Conservation (phyloP, 1,140 invertebrate genomes). For the Leptopilina boulardi region DNA sequence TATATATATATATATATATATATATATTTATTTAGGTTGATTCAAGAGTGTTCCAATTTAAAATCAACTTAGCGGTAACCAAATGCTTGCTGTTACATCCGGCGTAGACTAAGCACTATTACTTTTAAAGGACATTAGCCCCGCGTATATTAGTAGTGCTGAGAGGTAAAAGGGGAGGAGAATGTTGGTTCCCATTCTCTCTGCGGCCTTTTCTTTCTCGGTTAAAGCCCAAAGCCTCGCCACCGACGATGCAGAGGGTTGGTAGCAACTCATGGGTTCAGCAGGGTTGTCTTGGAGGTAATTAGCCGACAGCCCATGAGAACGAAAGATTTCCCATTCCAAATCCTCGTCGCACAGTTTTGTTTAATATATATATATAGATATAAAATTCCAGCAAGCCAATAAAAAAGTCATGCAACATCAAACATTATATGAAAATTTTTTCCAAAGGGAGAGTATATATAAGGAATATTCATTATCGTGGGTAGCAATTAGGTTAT, state of each 20-base stretch:
- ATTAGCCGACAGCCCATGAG: slow-evolving; percentile 61
- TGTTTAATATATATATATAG: slow-evolving; percentile 62
- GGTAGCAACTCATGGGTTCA: slow-evolving; percentile 51
- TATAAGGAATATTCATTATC: slow-evolving; percentile 62
- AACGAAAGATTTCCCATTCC: slow-evolving; percentile 60
- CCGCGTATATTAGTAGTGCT: too few relatives aligned
- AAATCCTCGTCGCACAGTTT: slow-evolving; percentile 51
- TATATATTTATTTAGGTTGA: too few relatives aligned
- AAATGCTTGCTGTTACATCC: slow-evolving; percentile 45
- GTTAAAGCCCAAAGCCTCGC: slow-evolving; percentile 49
- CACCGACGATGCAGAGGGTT: slow-evolving; percentile 42
- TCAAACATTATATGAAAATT: slow-evolving; percentile 62
- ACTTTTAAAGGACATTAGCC: slow-evolving; percentile 61
- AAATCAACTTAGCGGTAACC: slow-evolving; percentile 54
- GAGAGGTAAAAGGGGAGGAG: slow-evolving; percentile 42
- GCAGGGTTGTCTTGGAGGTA: slow-evolving; percentile 60
- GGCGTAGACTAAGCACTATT: slow-evolving; percentile 52
- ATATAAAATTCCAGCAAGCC: slow-evolving; percentile 76
- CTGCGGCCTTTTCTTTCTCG: slow-evolving; percentile 50
- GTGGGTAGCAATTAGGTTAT: slow-evolving; percentile 60
- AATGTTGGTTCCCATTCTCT: slow-evolving; percentile 46
- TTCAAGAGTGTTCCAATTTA: slow-evolving; percentile 39
- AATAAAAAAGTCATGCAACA: slow-evolving; percentile 77
- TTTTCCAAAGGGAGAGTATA: slow-evolving; percentile 44
- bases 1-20: too few relatives aligned